These are phyloP conservation scores for Pachliopta kotzebuea DNA, from an alignment of 2,888 invertebrate genomes.

Conservation along the genomic window DNA sequence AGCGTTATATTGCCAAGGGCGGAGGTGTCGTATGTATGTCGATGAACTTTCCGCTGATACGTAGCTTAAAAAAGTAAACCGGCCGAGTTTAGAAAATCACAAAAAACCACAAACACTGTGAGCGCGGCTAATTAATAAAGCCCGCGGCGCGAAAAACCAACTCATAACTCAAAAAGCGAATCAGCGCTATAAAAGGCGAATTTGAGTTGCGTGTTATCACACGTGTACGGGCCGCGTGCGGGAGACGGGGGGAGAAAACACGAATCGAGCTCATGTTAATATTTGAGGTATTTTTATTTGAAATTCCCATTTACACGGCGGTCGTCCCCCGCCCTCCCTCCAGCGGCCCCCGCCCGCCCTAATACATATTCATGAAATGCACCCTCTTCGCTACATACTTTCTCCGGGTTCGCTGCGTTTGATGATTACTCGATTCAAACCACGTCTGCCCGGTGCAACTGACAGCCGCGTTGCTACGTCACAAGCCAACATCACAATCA, in stretches of 20 bases:
- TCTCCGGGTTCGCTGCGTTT: conserved; percentile 49
- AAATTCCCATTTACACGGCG: conserved; percentile 76
- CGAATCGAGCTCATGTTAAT: conserved; percentile 78
- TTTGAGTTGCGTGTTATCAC: conserved; percentile 62
- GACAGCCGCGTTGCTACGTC: conserved; percentile 18
- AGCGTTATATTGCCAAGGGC: no score
- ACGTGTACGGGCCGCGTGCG: conserved; percentile 53
- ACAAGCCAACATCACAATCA: conserved; percentile 1
- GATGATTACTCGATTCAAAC: conserved; percentile 26
- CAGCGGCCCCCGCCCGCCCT: conserved; percentile 38
- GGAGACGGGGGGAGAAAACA: conserved; percentile 66
- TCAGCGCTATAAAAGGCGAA: conserved; percentile 41
- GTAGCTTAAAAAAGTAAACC: no score
- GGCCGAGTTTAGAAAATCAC: no score
- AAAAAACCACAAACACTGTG: neutral
- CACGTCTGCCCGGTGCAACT: conserved; percentile 27
- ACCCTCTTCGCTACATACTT: conserved; percentile 73
- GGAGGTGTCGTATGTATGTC: no score
- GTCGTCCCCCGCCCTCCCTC: conserved; percentile 31
- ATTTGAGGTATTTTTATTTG: conserved; percentile 81
- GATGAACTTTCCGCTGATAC: no score
- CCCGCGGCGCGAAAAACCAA: conserved; percentile 4
- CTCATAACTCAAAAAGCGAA: conserved; percentile 35
- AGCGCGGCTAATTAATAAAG: conserved; percentile 19
- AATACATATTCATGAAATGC: conserved; percentile 85